Conservation (phyloP, 2,113 vertebrate genomes). For the Chaetodon trifascialis region DNA sequence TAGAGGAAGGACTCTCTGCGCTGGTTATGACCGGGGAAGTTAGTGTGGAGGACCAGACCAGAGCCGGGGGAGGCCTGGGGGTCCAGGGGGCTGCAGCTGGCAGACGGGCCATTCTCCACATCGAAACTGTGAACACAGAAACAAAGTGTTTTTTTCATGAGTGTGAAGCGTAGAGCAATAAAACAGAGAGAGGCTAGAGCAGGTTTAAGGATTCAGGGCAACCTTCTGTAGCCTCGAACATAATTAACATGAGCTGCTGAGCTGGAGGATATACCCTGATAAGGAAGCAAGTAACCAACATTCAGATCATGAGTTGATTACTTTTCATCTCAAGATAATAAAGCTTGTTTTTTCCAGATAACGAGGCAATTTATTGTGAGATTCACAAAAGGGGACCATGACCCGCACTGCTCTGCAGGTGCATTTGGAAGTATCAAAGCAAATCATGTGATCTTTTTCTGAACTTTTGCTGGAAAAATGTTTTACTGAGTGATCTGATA, state of each 20-base stretch:
- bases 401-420: no score
- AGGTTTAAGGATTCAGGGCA: background rate
- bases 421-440: no score
- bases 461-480: no score
- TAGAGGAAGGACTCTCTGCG: conserved; percentile 98
- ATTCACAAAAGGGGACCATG: no score
- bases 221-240: background rate
- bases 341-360: no score
- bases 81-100: conserved; percentile 96
- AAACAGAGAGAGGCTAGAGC: background rate
- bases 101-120: conserved; percentile 97
- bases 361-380: no score
- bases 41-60: conserved; percentile 94
- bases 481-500: no score
- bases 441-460: no score
- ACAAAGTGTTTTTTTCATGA: background rate
- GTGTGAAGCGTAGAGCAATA: background rate
- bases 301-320: no score
- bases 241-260: background rate
- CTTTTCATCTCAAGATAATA: no score
- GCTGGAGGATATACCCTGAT: background rate
- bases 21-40: conserved; percentile 96
- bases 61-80: conserved; percentile 94
- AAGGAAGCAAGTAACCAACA: background rate
- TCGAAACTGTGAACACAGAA: conserved; percentile 91